These are phyloP conservation scores for Chelidonichthys spinosus DNA, from an alignment of 2,797 vertebrate species.

Conservation along the genomic window DNA sequence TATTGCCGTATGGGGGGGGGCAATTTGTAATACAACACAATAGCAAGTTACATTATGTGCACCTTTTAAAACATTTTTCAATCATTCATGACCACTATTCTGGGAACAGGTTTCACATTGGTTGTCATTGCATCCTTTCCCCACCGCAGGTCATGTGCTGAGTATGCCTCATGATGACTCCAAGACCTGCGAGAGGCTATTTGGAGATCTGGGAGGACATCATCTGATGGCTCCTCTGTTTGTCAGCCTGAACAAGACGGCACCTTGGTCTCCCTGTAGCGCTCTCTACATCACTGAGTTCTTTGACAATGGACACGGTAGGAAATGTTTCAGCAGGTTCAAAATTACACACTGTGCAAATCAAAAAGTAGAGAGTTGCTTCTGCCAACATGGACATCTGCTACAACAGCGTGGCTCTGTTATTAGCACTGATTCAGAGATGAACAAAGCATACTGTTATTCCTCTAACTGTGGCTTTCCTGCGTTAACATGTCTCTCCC, in stretches of 20 bases:
- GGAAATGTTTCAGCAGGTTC: conserved; percentile 31
- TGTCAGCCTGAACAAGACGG: conserved; percentile 89
- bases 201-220: conserved; percentile 88
- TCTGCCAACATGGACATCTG: conserved; percentile 38
- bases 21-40: neutral
- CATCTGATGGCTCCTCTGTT: conserved; percentile 94
- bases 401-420: conserved; percentile 32
- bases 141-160: conserved; percentile 91
- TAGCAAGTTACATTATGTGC: neutral
- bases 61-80: neutral
- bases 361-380: conserved; percentile 5
- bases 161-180: conserved; percentile 98
- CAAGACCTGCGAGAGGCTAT: conserved; percentile 90
- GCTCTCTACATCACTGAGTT: conserved; percentile 95
- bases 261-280: conserved; percentile 97
- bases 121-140: neutral
- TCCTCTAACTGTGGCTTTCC: conserved; percentile 49
- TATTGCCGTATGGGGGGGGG: neutral
- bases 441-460: conserved; percentile 54
- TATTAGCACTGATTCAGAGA: conserved; percentile 53
- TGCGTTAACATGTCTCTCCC: conserved; percentile 67
- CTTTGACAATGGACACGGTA: conserved; percentile 95
- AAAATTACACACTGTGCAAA: conserved; percentile 27
- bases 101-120: neutral
- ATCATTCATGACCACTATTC: neutral